Conservation (phyloP, 2,797 vertebrate genomes). For the Liasis olivaceus region DNA sequence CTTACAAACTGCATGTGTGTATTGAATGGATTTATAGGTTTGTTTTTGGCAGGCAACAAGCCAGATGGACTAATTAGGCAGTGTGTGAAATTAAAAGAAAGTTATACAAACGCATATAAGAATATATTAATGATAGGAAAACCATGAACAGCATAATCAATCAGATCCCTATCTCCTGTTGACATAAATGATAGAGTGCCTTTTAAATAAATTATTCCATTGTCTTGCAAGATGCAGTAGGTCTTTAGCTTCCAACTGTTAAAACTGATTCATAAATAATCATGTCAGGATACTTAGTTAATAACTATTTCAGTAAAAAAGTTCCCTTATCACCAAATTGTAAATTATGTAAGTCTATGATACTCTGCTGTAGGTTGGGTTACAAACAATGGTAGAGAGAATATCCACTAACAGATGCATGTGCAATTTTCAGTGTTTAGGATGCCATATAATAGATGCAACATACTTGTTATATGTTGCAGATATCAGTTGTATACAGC, state of each 20-base stretch:
- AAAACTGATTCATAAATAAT: constrained; percentile 32
- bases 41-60: background rate
- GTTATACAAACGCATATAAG: background rate
- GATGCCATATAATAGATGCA: background rate
- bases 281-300: constrained; percentile 34
- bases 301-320: constrained; percentile 25
- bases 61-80: background rate
- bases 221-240: constrained; percentile 26
- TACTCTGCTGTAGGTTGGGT: constrained; percentile 10
- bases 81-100: background rate
- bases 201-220: constrained; percentile 40
- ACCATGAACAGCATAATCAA: constrained; percentile 1
- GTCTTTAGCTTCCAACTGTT: constrained; percentile 30
- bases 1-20: background rate
- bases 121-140: background rate
- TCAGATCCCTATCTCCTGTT: constrained; percentile 43
- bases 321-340: background rate
- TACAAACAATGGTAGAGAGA: constrained; percentile 25
- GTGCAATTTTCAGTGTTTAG: background rate
- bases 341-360: constrained; percentile 29
- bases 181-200: constrained; percentile 8
- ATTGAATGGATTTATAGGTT: background rate
- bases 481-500: background rate
- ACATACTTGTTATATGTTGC: constrained; percentile 4
- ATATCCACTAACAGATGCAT: background rate